Evolutionary conservation across 2,797 vertebrate species (phyloP), one percentile per base, ranked within the genome.

Genomic region (Urosaurus nigricauda): DNA sequence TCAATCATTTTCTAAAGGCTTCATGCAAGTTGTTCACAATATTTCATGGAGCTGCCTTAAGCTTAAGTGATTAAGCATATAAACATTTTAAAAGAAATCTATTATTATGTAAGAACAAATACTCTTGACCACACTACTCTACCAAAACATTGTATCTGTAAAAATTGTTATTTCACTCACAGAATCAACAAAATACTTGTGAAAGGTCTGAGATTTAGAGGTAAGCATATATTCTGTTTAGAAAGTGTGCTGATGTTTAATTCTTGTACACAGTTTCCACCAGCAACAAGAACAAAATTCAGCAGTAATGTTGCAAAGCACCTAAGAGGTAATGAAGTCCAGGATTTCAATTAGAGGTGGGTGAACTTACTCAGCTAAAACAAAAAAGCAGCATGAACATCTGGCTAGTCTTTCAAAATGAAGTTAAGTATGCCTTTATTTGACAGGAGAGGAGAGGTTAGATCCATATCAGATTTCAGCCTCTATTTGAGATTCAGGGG

Each of bases 341-440:
- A 58, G 35, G 21, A 84, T 87, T 84, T 83, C 73, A 87, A 29
- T 77, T 87, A 73, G 2, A 51, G 77, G n/a, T 51, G 35, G n/a
- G 65, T 56, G 65, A 87, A n/a, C 53, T 79, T 71, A n/a, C 40
- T 79, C 71, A 84, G 21, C 51, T 90, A 83, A 83, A 87, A 7
- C 32, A 87, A n/a, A 84, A 83, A 87, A 87, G 51, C 77, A 79
- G 40, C 53, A 73, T 32, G 65, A 87, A 79, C 80, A 63, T 90
- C 56, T 87, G 74, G 81, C 37, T 63, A 84, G 51, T 51, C 81
- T 71, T 53, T 84, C 65, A 87, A 73, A 84, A 87, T 84, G 37
- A 90, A 90, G 53, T 88, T 84, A 88, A 84, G 17, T 84, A 88
- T 79, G n/a, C 26, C 35, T 88, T 88, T 88, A 90, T 90, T 71